Base-by-base conservation (phyloP, 2,888 invertebrate genomes). In the Tenthredo mesomela region DNA sequence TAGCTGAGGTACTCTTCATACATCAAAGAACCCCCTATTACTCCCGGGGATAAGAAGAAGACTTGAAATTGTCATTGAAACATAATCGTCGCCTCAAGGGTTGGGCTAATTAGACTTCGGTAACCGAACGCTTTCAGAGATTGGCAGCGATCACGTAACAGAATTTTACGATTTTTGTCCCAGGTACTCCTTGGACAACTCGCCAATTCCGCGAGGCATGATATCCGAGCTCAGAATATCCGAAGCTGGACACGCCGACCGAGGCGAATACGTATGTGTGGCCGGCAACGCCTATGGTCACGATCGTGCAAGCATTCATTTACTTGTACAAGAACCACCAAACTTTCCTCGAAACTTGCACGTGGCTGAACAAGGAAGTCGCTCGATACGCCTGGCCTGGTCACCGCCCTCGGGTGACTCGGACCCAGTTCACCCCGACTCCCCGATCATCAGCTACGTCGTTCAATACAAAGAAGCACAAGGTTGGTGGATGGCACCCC, bases 231-330 rank as follows among this genome's bases (percentile, higher is more conserved):
- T 96, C 86, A 94, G 94, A 2, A 94, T 96, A 83, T 90, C 93
- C 10, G 95, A 95, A 75, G 94, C 95, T 9, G 93, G 93, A 21
- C 91, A 94, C 29, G 92, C 93, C 25, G 95, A 95, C 88, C 93
- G 95, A 10, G 95, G 95, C 3, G 95, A 96, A 89, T 96, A 95
- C 90, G 94, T 94, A 1, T 96, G 96, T 89, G 94, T 94, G 43
- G 96, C 95, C 3, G 94, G 94, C 85, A 96, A 96, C 91, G 94
- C 94, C 0, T 96, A 95, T 90, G 96, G 96, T 0, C 94, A 95
- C 84, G 96, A 95, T 88, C 94, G 94, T 92, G 92, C 93, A 93
- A 86, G 92, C 93, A 91, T 94, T 86, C 93, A 94, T 87, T 89
- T 94, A 21, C 94, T 94, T 86, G 94, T 94, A 10, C 93, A 94